Base-by-base conservation (phyloP, 2,113 vertebrate genomes). In the Ammodytes dubius region DNA sequence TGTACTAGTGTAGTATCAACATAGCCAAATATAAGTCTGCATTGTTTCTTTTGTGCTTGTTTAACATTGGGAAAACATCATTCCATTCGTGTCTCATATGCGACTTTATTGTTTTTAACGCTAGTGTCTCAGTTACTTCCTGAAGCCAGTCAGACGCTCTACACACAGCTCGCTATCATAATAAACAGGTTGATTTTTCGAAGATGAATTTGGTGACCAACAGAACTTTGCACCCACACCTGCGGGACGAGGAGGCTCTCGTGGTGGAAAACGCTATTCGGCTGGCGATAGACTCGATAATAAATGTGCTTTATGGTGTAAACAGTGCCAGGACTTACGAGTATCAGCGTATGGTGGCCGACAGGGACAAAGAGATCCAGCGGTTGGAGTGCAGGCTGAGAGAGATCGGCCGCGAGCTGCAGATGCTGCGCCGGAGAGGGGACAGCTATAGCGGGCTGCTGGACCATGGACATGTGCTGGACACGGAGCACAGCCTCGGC, bases 351-450 rank as follows among this genome's bases (percentile, higher is more conserved):
- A 90, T 71, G 90, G 89, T 94, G 83, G 88, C 83, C 82, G 91
- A 93, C 67, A 84, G 87, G 82, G 91, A 94, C 87, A 89, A 88
- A 86, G 88, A 94, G 90, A 92, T 94, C 81, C 86, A 70, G 65
- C 82, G 91, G 70, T 87, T 94, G 52, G 87, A 92, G 84, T 6
- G 84, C 59, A 70, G 90, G 35, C 47, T 92, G 46, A 46, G 45
- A 2, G 85, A 84, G 70, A 61, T 88, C 0, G 91, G 92, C 53
- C 66, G 14, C 6, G 89, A 93, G 47, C 64, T 90, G 74, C 81
- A 74, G 64, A 56, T 80, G n/a, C 63, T 82, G 6, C 91, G 76
- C 7, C 37, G 67, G 0, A 82, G 74, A 4, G 82, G 87, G 7
- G 90, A 82, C 75, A 39, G 74, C 0, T 88, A 27, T 27, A 27